Percentiles rank a stretch among this genome's conserved stretches.
phyloP scores from a whole-genome alignment of 2,797 vertebrate species.

The Neomorphus geoffroyi region DNA sequence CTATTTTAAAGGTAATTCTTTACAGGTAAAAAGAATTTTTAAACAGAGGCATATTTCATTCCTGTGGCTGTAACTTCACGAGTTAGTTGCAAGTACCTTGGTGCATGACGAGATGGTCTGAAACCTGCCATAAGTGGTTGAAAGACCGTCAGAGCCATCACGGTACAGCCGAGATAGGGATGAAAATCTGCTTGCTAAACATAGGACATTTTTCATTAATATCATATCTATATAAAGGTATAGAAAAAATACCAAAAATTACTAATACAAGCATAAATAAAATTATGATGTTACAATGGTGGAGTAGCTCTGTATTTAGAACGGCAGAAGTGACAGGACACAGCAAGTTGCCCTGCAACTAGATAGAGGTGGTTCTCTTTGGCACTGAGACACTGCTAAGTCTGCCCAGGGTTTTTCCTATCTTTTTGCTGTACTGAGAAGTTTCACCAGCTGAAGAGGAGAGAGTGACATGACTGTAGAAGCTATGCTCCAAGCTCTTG shows the following conservation, averaged over 20 bases:
- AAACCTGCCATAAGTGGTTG: slow-evolving; percentile 83
- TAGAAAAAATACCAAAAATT: neutral
- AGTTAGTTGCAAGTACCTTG: slow-evolving; percentile 74
- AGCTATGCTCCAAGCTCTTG: too few relatives aligned
- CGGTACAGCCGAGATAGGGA: slow-evolving; percentile 82
- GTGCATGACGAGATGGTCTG: slow-evolving; percentile 79
- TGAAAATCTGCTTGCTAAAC: slow-evolving; percentile 84
- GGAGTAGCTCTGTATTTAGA: neutral
- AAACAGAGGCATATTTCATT: neutral
- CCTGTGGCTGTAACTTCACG: neutral
- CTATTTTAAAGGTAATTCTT: neutral
- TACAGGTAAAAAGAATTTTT: neutral
- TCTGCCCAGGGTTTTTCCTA: neutral
- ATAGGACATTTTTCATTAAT: slow-evolving; percentile 15
- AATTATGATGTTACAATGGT: neutral
- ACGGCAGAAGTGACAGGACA: neutral
- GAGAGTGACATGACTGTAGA: neutral
- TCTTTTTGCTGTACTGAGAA: neutral
- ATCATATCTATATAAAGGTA: neutral
- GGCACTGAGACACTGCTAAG: neutral
- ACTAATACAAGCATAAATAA: too few relatives aligned
- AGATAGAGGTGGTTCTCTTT: neutral
- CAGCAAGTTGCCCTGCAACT: neutral
- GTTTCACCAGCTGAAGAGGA: neutral
- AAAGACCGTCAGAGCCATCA: slow-evolving; percentile 80